Evolutionary conservation across 2,888 invertebrate species (phyloP).

Genomic region (Apotomis turbidana): DNA sequence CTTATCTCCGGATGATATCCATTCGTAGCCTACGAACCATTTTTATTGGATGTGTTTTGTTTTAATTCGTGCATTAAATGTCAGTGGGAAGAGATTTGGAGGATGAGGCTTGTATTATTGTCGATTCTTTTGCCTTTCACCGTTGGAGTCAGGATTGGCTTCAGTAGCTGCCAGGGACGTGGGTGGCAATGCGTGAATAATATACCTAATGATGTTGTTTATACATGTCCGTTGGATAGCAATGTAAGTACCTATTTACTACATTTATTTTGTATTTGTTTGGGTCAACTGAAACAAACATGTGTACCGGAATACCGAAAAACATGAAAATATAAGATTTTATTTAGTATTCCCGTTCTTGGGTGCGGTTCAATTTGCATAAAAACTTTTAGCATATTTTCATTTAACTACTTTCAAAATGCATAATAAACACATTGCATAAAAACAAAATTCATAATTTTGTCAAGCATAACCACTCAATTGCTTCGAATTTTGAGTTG

Average conservation of each 20-base stretch:
- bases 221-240: constrained; percentile 56
- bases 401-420: too few species aligned
- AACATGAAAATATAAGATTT: too few species aligned
- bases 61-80: constrained; percentile 46
- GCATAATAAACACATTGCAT: too few species aligned
- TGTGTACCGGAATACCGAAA: too few species aligned
- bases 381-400: too few species aligned
- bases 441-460: too few species aligned
- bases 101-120: constrained; percentile 46
- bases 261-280: constrained; percentile 3
- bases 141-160: constrained; percentile 67
- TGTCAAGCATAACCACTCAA: too few species aligned
- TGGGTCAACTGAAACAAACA: background rate
- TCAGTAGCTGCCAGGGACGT: constrained; percentile 69
- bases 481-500: too few species aligned
- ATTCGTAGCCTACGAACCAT: constrained; percentile 58
- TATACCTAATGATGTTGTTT: constrained; percentile 65
- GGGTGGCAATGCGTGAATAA: constrained; percentile 77
- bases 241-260: constrained; percentile 64
- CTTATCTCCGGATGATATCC: constrained; percentile 67
- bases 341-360: too few species aligned
- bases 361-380: too few species aligned
- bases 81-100: constrained; percentile 50
- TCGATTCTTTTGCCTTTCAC: constrained; percentile 47
- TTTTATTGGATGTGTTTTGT: constrained; percentile 58